Percentiles rank a stretch among this genome's conserved stretches.
Evolutionary conservation across 2,888 invertebrate species (phyloP).

Genomic region (Axea sp.): DNA sequence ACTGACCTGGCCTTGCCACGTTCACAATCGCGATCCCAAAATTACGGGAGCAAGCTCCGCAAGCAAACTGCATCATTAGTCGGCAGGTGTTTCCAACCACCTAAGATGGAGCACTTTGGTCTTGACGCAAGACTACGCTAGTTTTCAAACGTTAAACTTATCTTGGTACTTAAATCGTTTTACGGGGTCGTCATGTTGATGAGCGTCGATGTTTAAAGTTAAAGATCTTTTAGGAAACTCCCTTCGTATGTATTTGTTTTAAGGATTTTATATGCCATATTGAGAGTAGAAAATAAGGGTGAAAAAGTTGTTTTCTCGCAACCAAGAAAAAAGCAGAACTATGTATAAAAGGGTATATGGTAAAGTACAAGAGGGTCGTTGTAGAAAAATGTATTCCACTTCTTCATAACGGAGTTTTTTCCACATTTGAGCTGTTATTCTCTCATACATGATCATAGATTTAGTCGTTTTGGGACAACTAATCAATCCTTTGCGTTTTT

Average conservation of each 20-base stretch:
- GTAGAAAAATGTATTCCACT: conserved; percentile 68
- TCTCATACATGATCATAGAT: conserved; percentile 44
- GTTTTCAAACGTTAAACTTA: conserved; percentile 15
- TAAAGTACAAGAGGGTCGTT: conserved; percentile 61
- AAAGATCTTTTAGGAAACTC: neutral
- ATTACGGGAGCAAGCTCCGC: neutral
- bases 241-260: neutral
- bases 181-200: conserved; percentile 3
- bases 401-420: conserved; percentile 25
- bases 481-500: conserved; percentile 58
- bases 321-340: conserved; percentile 61
- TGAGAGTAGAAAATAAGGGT: conserved; percentile 18
- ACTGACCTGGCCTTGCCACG: conserved; percentile 27
- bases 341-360: conserved; percentile 49
- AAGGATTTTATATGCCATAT: neutral
- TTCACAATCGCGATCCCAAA: neutral
- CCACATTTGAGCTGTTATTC: conserved; percentile 6
- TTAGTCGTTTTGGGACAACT: conserved; percentile 39
- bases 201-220: conserved; percentile 2
- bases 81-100: conserved; percentile 19
- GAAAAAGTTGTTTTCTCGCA: too few relatives aligned
- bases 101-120: conserved; percentile 1
- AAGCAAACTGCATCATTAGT: conserved; percentile 14
- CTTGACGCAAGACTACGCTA: neutral
- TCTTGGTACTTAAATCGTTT: conserved; percentile 4